Evolutionary conservation across 1,140 invertebrate species (phyloP).

Genomic region (Copidosoma floridanum): DNA sequence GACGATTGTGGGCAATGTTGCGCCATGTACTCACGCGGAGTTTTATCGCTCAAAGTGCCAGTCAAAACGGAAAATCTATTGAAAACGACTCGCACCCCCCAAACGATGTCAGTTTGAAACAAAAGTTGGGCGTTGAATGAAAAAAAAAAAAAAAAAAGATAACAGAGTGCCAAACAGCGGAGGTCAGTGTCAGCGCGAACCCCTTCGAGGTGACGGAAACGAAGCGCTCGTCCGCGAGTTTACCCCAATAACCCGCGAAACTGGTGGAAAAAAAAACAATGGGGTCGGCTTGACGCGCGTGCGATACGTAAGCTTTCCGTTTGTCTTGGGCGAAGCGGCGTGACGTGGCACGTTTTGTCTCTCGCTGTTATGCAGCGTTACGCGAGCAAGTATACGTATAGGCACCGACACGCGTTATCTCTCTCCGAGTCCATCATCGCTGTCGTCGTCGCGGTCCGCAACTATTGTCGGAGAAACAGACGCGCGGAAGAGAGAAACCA

Average conservation of each 20-base stretch:
- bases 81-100: no score
- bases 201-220: no score
- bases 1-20: no score
- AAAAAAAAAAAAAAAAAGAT: no score
- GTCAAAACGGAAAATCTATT: no score
- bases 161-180: neutral
- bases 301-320: slow-evolving; percentile 40
- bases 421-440: slow-evolving; percentile 49
- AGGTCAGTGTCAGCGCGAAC: neutral
- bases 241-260: slow-evolving; percentile 29
- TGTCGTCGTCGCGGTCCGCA: slow-evolving; percentile 10
- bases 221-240: neutral
- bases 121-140: no score
- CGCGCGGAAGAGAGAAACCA: neutral
- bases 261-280: slow-evolving; percentile 18
- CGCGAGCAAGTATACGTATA: no score
- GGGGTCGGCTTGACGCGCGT: no score
- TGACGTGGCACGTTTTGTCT: slow-evolving; percentile 51
- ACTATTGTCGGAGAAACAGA: slow-evolving; percentile 30
- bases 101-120: no score
- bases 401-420: slow-evolving; percentile 50
- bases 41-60: no score
- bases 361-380: slow-evolving; percentile 38
- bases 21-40: no score
- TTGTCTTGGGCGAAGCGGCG: slow-evolving; percentile 28